These are phyloP conservation scores for Rousettus madagascariensis DNA, from an alignment of 2,797 vertebrate species.

Conservation along the genomic window DNA sequence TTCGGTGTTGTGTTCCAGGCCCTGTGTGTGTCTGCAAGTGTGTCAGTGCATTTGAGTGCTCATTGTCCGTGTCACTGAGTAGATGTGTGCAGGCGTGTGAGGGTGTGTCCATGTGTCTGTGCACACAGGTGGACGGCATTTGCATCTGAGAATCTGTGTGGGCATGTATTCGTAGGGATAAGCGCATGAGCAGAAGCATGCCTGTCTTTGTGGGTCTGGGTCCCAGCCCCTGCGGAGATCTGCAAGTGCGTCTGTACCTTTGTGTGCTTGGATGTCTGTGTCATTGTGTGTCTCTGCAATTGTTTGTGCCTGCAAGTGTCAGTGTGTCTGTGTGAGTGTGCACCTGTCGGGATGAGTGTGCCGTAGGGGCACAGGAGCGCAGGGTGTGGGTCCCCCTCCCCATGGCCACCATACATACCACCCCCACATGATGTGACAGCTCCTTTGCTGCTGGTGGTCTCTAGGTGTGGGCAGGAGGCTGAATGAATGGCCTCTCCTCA, in stretches of 20 bases:
- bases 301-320: background rate
- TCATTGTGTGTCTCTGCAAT: background rate
- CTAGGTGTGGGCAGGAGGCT: background rate
- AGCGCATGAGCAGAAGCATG: background rate
- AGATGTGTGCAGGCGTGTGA: background rate
- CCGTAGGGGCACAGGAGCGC: fast-evolving
- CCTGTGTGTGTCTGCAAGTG: background rate
- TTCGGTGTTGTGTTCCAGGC: background rate
- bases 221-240: background rate
- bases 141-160: background rate
- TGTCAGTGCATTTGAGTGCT: background rate
- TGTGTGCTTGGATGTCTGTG: background rate
- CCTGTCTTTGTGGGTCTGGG: background rate
- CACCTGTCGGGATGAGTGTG: background rate
- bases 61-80: background rate
- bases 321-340: background rate
- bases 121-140: background rate
- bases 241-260: background rate
- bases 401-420: background rate
- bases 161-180: background rate
- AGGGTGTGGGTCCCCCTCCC: fast-evolving
- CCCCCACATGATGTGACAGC: background rate
- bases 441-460: background rate
- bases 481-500: background rate
- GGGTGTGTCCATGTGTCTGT: background rate